Base-by-base conservation (phyloP, 2,797 vertebrate species). In the Nannoperca australis region DNA sequence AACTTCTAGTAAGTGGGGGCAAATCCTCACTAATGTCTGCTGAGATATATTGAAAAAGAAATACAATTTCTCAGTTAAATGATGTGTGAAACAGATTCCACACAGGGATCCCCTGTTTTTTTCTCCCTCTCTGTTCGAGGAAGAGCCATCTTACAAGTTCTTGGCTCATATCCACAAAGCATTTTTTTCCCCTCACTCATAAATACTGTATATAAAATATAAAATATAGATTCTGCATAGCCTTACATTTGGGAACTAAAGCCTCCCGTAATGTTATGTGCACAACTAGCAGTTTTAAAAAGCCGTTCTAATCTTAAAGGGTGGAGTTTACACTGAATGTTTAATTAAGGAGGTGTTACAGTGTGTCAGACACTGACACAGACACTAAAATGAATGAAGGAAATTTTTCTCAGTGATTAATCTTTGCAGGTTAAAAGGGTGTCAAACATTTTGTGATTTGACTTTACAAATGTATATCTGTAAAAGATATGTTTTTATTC, bases 41-140 rank as follows among this genome's bases (percentile, higher is more conserved):
- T 54, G 76, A 88, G 85, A 88, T 88, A 85, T 78, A 83, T 91
- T 89, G 75, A 86, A 91, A 85, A 85, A 85, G 73, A 87, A 92
- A 92, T 78, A 89, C 91, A 88, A 82, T 94, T 92, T 93, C 86
- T 89, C 88, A 88, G 89, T 92, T 81, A 92, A 94, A 90, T 85
- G 85, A 91, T 69, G 88, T 90, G 90, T 90, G 89, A 92, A 92
- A 90, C 88, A 85, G 67, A 71, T 79, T 81, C 67, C 64, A 68
- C 78, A 79, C 73, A 66, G 70, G 82, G 30, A 60, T 36, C 53
- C 18, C 40, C 38, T 17, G 36, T 64, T 30, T 32, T 69, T 76
- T 62, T 15, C 22, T n/a, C 17, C 18, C 30, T n/a, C 68, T 34
- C 59, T 49, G 22, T 66, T 56, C 27, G 30, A 67, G 32, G 34